phyloP scores from a whole-genome alignment of 2,113 vertebrate genomes.

The Pandion haliaetus region DNA sequence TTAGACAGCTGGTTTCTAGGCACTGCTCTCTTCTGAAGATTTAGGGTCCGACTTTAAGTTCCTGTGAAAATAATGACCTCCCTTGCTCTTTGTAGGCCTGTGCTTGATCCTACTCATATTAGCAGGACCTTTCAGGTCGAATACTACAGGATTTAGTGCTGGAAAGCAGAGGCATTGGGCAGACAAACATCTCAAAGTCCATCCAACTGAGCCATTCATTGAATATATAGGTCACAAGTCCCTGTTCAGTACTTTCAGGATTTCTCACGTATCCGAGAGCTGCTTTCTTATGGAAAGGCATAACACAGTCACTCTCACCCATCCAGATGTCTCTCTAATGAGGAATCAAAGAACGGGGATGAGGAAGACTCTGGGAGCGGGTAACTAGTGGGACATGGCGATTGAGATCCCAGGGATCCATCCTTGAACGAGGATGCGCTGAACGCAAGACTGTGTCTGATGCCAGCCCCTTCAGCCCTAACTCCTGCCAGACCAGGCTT shows the following conservation, averaged over 20 bases:
- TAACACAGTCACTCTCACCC: background rate
- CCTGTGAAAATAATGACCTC: conserved; percentile 63
- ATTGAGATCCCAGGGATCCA: background rate
- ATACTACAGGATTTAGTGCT: conserved; percentile 26
- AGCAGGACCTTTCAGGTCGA: conserved; percentile 31
- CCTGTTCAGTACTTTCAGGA: background rate
- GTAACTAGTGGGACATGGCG: background rate
- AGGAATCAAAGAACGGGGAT: background rate
- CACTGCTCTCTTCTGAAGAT: conserved; percentile 33
- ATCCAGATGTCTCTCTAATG: background rate
- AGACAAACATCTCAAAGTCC: background rate
- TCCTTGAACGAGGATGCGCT: background rate
- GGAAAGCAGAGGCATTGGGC: background rate
- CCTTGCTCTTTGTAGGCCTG: conserved; percentile 33
- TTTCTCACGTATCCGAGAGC: rapidly evolving
- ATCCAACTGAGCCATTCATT: background rate
- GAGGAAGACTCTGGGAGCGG: background rate
- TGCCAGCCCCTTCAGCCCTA: background rate
- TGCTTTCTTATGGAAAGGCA: background rate
- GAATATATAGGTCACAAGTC: background rate
- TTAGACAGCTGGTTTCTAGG: conserved; percentile 54
- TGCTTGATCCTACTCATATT: conserved; percentile 47
- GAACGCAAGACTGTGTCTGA: rapidly evolving
- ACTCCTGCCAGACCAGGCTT: background rate
- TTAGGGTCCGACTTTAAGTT: conserved; percentile 29